Conservation (phyloP, 2,113 vertebrate species). For the Chloropsis hardwickii region DNA sequence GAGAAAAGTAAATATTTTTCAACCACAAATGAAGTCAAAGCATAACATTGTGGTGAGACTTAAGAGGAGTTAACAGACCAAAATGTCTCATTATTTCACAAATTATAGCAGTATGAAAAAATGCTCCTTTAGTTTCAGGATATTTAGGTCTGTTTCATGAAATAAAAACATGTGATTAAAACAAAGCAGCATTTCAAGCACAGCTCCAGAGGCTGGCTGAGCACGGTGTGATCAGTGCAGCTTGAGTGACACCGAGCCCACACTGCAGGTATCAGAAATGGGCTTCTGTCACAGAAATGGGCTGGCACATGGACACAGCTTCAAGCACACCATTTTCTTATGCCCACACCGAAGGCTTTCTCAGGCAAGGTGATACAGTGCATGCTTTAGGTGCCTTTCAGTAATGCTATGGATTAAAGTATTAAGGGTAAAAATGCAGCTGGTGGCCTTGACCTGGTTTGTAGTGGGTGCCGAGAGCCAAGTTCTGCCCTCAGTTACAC, state of each 20-base stretch:
- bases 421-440: not conserved
- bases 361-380: not conserved
- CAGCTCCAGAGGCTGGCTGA: not conserved
- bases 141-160: conserved; percentile 25
- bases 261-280: not conserved
- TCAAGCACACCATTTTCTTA: not conserved
- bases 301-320: not conserved
- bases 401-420: not conserved
- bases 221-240: not conserved
- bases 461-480: not conserved
- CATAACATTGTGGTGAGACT: conserved; percentile 59
- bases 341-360: not conserved
- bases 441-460: conserved; percentile 11
- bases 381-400: not conserved
- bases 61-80: conserved; percentile 59
- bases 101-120: conserved; percentile 52
- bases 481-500: conserved; percentile 20
- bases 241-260: accelerated
- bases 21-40: conserved; percentile 61
- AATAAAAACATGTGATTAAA: conserved; percentile 5
- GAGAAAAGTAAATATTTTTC: conserved; percentile 63
- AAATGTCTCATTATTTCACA: conserved; percentile 59
- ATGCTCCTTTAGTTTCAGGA: conserved; percentile 30
- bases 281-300: not conserved
- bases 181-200: not conserved